A percentile compares a stretch with the other conserved stretches of the same genome.
These are phyloP conservation scores for Tolmerus cingulatus DNA, from an alignment of 2,888 invertebrate species.

Conservation along the genomic window DNA sequence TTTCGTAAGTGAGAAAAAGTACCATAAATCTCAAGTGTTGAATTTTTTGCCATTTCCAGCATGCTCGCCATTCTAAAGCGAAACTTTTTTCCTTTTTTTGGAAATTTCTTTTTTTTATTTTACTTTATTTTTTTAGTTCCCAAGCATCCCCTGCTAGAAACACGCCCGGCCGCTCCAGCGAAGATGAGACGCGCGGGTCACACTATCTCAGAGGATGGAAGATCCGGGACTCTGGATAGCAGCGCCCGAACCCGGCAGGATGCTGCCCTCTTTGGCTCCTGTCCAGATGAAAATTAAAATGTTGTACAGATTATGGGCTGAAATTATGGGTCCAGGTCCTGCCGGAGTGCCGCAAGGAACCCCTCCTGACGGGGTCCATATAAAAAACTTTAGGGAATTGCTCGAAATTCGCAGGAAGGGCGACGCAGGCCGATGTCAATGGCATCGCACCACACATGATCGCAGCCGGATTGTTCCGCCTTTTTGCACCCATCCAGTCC, in stretches of 20 bases:
- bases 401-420: neutral
- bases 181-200: slow-evolving; percentile 4
- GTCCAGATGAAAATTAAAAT: slow-evolving; percentile 40
- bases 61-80: slow-evolving; percentile 28
- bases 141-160: neutral
- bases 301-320: slow-evolving; percentile 24
- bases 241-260: neutral
- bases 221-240: slow-evolving; percentile 17
- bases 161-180: neutral
- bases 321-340: neutral
- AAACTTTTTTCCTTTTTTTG: slow-evolving; percentile 31
- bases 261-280: slow-evolving; percentile 29
- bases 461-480: neutral
- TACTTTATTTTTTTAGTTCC: neutral
- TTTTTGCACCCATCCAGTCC: neutral
- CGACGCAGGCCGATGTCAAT: neutral
- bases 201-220: neutral
- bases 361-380: neutral
- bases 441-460: slow-evolving; percentile 1
- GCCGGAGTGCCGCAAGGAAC: neutral
- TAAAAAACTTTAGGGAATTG: neutral
- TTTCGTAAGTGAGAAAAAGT: slow-evolving; percentile 42
- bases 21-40: slow-evolving; percentile 43
- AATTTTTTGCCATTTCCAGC: slow-evolving; percentile 40
- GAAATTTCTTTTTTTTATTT: neutral